A percentile compares a stretch with the other conserved stretches of the same genome.
These are phyloP conservation scores for Homarus americanus DNA, from an alignment of 1,140 invertebrate genomes.

Conservation along the genomic window DNA sequence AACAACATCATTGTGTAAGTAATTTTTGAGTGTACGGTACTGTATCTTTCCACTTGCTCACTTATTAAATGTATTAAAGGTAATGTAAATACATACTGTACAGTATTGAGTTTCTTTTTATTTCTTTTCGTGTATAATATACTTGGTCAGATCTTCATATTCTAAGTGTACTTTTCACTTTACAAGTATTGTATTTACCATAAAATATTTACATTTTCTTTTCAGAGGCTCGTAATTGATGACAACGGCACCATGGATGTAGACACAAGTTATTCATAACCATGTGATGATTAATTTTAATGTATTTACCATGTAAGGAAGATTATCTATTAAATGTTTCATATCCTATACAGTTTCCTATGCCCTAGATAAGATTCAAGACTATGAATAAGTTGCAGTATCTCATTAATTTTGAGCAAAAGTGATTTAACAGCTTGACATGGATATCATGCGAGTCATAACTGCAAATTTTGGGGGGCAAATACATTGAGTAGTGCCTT, in stretches of 20 bases:
- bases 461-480: no score
- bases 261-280: neutral
- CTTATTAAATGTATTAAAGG: neutral
- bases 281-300: neutral
- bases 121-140: no score
- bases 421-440: no score
- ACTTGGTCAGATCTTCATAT: no score
- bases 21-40: neutral
- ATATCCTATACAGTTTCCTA: constrained; percentile 14
- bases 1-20: constrained; percentile 98
- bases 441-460: no score
- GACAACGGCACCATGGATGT: neutral
- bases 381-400: no score
- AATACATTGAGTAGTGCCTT: no score
- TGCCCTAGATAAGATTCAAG: no score
- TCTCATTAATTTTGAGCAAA: no score
- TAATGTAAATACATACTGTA: no score
- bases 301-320: constrained; percentile 24
- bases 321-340: constrained; percentile 46
- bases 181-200: neutral
- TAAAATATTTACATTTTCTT: neutral
- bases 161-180: no score
- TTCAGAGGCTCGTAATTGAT: constrained; percentile 49
- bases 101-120: no score
- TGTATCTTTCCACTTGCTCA: neutral